Conservation (phyloP, 2,797 vertebrate species). For the Ceryle rudis region DNA sequence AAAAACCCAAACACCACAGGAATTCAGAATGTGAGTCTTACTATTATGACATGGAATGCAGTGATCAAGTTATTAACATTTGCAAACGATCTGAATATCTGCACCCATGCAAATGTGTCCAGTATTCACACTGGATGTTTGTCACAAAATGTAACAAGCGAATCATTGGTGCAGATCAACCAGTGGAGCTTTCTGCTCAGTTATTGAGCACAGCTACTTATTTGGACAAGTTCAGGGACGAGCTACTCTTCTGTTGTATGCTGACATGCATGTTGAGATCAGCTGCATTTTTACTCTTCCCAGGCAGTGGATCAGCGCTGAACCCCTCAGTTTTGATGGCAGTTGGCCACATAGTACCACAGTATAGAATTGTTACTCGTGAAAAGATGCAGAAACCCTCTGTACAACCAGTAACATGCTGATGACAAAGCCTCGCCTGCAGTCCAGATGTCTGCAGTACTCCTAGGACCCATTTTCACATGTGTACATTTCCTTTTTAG, state of each 20-base stretch:
- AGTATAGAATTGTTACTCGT: neutral
- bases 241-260: neutral
- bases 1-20: neutral
- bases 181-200: neutral
- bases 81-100: neutral
- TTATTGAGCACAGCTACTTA: neutral
- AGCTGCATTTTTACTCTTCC: neutral
- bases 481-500: neutral
- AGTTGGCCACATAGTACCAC: neutral
- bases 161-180: neutral
- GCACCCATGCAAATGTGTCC: neutral
- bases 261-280: neutral
- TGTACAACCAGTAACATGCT: rapidly evolving
- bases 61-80: rapidly evolving
- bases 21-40: neutral
- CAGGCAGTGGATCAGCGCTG: neutral
- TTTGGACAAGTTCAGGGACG: neutral
- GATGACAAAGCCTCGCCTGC: neutral
- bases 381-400: neutral
- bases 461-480: neutral
- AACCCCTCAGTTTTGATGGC: neutral
- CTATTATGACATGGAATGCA: neutral
- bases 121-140: neutral
- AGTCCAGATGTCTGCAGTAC: neutral
- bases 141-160: neutral